These are phyloP conservation scores for Balanococcus diminutus DNA, from an alignment of 2,888 invertebrate species.

Conservation along the genomic window DNA sequence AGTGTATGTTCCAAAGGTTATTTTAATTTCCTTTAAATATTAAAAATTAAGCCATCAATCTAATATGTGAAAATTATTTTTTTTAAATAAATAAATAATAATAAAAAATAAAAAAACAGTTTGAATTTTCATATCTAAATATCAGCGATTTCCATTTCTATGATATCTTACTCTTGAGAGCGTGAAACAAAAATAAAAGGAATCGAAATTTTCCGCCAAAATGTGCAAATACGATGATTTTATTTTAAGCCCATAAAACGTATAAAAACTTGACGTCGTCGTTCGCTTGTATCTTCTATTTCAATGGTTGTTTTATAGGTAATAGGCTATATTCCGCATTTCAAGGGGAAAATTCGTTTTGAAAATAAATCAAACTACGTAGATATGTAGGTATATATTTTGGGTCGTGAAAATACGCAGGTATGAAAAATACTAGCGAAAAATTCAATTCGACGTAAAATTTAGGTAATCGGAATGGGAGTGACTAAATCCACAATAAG, in stretches of 20 bases:
- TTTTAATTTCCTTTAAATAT: too few relatives aligned
- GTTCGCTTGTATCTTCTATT: not conserved
- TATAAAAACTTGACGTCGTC: not conserved
- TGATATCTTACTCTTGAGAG: not conserved
- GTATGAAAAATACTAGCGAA: not conserved
- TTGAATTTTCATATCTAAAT: not conserved
- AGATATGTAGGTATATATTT: too few relatives aligned
- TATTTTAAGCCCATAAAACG: constrained; percentile 1
- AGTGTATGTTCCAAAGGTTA: too few relatives aligned
- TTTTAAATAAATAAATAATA: too few relatives aligned
- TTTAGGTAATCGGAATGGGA: constrained; percentile 19
- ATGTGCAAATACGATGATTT: constrained; percentile 21
- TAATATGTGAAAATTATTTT: too few relatives aligned
- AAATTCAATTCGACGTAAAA: constrained; percentile 10
- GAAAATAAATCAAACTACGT: constrained; percentile 10
- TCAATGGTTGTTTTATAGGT: not conserved
- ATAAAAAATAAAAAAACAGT: not conserved
- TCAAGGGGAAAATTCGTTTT: constrained; percentile 23
- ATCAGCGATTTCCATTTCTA: not conserved
- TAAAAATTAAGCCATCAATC: too few relatives aligned
- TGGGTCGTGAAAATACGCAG: not conserved
- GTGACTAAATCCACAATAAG: too few relatives aligned
- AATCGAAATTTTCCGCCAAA: not conserved
- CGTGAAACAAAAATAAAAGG: not conserved
- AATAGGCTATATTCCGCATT: not conserved